A percentile compares a stretch with the other conserved stretches of the same genome.
Conservation (phyloP, 2,113 vertebrate genomes). For the Pseudopodoces humilis region DNA sequence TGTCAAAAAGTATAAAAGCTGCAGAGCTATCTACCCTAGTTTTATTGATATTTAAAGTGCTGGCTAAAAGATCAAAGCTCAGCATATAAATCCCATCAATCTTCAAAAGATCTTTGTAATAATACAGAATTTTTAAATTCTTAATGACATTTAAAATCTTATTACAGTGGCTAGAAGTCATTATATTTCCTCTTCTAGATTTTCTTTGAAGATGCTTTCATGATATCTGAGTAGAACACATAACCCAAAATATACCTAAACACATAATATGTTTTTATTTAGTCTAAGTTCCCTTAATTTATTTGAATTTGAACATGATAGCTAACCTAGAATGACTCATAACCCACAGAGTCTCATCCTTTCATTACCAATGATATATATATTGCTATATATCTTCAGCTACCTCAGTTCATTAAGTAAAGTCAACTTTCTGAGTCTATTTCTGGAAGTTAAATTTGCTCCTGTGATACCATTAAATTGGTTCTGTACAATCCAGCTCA, state of each 20-base stretch:
- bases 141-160: background rate
- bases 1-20: background rate
- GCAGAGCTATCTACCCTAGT: background rate
- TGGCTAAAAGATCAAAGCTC: slow-evolving; percentile 31
- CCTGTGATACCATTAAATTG: background rate
- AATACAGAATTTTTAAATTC: background rate
- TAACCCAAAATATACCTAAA: background rate
- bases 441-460: background rate
- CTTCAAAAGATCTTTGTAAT: slow-evolving; percentile 15
- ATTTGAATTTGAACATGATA: background rate
- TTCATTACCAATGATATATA: background rate
- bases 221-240: background rate
- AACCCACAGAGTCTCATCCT: background rate
- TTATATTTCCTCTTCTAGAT: background rate
- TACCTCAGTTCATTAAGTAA: background rate
- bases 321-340: background rate
- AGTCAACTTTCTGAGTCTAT: background rate
- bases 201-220: background rate
- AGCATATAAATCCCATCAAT: slow-evolving; percentile 21
- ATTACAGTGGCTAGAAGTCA: background rate
- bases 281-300: background rate
- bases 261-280: background rate
- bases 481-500: background rate
- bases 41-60: slow-evolving; percentile 10
- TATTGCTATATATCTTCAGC: background rate